phyloP scores from a whole-genome alignment of 2,113 vertebrate species.

The Cervus canadensis region DNA sequence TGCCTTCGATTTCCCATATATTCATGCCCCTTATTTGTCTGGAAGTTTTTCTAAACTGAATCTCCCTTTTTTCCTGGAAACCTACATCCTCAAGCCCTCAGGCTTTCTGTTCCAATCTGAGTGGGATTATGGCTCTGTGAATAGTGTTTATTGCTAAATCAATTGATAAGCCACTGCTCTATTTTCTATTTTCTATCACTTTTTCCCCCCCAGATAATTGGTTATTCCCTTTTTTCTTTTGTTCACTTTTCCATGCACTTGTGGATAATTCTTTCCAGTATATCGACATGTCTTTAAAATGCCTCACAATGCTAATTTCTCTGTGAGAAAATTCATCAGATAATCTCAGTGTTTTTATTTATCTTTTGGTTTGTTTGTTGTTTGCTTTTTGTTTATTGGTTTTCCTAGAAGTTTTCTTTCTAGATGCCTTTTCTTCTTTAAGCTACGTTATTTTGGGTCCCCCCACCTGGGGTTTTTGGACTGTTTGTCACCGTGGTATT shows the following conservation, averaged over 20 bases:
- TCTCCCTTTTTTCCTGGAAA: neutral
- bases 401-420: neutral
- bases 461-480: neutral
- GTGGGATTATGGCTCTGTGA: neutral
- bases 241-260: neutral
- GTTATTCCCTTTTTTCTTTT: neutral
- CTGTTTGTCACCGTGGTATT: neutral
- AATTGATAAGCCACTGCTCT: neutral
- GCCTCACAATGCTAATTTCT: neutral
- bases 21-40: slow-evolving; percentile 1
- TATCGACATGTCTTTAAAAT: neutral
- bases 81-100: neutral
- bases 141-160: neutral
- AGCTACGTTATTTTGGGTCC: neutral
- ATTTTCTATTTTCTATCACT: neutral
- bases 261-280: neutral
- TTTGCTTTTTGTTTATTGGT: neutral
- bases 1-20: neutral
- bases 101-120: neutral
- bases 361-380: neutral
- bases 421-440: neutral
- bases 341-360: neutral
- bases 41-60: neutral
- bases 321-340: neutral
- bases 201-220: neutral